phyloP scores from a whole-genome alignment of 2,113 vertebrate species.

The Indri indri region DNA sequence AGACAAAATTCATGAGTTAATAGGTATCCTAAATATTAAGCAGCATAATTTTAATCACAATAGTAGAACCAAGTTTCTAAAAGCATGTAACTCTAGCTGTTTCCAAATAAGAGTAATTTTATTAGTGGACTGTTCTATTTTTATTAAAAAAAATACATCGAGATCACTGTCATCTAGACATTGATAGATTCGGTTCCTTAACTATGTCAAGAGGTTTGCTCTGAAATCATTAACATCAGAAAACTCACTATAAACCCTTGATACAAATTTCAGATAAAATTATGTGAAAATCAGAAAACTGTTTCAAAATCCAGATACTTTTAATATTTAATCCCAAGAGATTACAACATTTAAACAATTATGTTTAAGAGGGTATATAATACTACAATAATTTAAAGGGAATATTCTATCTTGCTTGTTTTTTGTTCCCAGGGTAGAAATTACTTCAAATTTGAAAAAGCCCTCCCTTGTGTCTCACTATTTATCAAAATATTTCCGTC shows the following conservation, averaged over 20 bases:
- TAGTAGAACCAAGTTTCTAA: background rate
- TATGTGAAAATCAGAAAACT: background rate
- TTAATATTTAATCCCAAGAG: background rate
- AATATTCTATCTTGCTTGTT: background rate
- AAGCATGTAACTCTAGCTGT: background rate
- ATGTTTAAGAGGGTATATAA: background rate
- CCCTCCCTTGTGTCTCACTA: background rate
- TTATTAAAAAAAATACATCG: background rate
- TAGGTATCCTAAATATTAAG: background rate
- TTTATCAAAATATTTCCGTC: constrained; percentile 1
- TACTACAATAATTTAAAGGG: background rate
- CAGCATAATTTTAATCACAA: background rate
- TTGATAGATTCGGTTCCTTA: background rate
- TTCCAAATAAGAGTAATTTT: constrained; percentile 1
- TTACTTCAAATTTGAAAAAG: constrained; percentile 35
- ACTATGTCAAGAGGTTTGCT: background rate
- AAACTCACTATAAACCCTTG: constrained; percentile 20
- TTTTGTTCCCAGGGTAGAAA: background rate
- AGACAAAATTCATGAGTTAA: constrained; percentile 15
- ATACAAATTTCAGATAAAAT: background rate
- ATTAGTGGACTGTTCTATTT: background rate
- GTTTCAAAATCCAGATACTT: background rate
- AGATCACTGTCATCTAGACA: background rate
- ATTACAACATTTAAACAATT: background rate
- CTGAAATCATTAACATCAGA: background rate